Conservation (phyloP, 92 coral and sea anemone species). For the Epizoanthus scotinus region DNA sequence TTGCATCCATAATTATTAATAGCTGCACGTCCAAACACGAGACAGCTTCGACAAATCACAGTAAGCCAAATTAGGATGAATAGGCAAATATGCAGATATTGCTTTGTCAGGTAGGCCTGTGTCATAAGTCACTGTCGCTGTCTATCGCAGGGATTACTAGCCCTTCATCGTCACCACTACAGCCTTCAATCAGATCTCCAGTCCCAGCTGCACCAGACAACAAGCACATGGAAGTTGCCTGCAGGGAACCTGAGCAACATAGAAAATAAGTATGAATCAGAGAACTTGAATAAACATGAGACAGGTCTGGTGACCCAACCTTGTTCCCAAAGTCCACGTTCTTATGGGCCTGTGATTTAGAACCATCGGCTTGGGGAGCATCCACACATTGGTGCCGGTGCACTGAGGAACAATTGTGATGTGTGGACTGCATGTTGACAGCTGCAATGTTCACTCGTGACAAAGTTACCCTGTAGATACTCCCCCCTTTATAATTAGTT, state of each 20-base stretch:
- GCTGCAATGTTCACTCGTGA: no score
- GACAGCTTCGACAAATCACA: not conserved
- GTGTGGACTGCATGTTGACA: no score
- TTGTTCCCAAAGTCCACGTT: no score
- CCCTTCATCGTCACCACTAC: constrained; percentile 91
- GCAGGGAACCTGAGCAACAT: constrained; percentile 48
- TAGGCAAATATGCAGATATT: not conserved
- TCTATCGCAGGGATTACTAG: constrained; percentile 92
- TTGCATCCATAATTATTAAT: not conserved
- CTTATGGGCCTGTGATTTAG: no score
- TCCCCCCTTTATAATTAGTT: no score
- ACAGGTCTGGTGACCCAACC: no score
- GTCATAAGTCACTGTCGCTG: constrained; percentile 71
- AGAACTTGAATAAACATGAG: no score
- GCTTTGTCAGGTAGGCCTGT: constrained; percentile 56
- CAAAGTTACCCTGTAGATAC: no score
- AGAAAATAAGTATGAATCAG: not conserved
- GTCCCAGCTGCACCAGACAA: constrained; percentile 50
- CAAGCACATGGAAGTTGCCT: constrained; percentile 30
- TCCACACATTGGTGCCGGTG: no score
- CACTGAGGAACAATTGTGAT: no score
- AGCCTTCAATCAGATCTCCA: constrained; percentile 81
- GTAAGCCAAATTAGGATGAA: constrained; percentile 17
- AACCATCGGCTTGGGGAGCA: no score
- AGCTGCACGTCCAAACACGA: not conserved